phyloP scores from a whole-genome alignment of 2,797 vertebrate genomes.

The Myotis daubentonii region DNA sequence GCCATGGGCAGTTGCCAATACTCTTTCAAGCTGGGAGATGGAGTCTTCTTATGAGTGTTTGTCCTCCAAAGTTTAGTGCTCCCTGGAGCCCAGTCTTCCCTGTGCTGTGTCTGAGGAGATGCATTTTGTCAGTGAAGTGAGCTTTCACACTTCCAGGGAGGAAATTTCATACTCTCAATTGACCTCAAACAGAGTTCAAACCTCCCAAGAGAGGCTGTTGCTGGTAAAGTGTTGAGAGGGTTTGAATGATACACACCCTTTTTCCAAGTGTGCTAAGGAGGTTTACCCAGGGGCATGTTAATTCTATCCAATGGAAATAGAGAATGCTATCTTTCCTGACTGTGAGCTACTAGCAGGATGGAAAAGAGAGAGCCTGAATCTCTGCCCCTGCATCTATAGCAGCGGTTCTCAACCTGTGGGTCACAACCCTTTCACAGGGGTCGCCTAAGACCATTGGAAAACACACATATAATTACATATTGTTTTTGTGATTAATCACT shows the following conservation, averaged over 20 bases:
- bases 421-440: too few species aligned
- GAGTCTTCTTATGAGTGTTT: not conserved
- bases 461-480: too few species aligned
- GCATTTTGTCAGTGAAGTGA: constrained; percentile 40
- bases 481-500: too few species aligned
- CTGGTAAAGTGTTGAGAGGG: constrained; percentile 48
- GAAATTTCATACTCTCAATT: constrained; percentile 55
- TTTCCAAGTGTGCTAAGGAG: constrained; percentile 21
- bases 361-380: not conserved
- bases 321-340: not conserved
- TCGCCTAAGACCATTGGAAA: too few species aligned
- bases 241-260: constrained; percentile 16
- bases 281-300: not conserved
- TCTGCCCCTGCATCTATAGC: not conserved
- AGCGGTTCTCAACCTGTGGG: too few species aligned
- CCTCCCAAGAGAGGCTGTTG: constrained; percentile 56
- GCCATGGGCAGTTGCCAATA: not conserved
- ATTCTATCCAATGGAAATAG: not conserved
- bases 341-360: not conserved
- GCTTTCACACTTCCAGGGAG: constrained; percentile 58
- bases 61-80: constrained; percentile 27
- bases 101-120: constrained; percentile 7
- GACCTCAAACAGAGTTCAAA: constrained; percentile 56
- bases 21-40: not conserved
- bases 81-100: constrained; percentile 43